phyloP scores from a whole-genome alignment of 2,888 invertebrate genomes.

The Trissonchulus latispiculum region DNA sequence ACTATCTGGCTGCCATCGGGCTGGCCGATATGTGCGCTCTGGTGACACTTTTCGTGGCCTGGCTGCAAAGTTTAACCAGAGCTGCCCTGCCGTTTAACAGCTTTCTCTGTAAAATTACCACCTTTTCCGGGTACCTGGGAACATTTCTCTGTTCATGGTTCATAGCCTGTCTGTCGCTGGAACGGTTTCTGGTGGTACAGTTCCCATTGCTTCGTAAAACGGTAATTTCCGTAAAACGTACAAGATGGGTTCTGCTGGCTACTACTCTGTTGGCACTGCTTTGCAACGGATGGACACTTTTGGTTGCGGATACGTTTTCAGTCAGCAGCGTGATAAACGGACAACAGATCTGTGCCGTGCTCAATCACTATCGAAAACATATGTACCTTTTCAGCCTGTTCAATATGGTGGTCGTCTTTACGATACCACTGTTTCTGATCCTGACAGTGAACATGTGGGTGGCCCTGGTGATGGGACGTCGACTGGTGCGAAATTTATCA shows the following conservation, averaged over 20 bases:
- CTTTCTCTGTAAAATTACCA: background rate
- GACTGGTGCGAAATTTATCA: background rate
- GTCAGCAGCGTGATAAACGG: background rate
- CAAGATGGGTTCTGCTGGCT: background rate
- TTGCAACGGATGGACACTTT: background rate
- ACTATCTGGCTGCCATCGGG: background rate
- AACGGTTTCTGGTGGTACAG: background rate
- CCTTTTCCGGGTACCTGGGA: background rate
- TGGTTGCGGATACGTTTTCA: background rate
- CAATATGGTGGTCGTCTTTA: background rate
- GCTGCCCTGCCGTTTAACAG: background rate
- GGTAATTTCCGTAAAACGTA: background rate
- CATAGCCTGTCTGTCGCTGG: background rate
- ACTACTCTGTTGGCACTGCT: background rate
- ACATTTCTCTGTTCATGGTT: background rate
- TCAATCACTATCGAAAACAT: background rate
- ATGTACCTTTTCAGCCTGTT: background rate
- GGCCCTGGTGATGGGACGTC: background rate
- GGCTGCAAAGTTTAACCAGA: background rate
- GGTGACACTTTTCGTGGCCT: background rate
- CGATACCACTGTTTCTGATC: background rate
- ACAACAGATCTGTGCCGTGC: background rate
- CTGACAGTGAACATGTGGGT: background rate
- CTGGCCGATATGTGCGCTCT: background rate
- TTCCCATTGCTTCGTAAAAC: background rate